Evolutionary conservation across 1,140 invertebrate genomes (phyloP), one percentile per base, ranked within the genome.

Genomic region (Drosophila pallidifrons): DNA sequence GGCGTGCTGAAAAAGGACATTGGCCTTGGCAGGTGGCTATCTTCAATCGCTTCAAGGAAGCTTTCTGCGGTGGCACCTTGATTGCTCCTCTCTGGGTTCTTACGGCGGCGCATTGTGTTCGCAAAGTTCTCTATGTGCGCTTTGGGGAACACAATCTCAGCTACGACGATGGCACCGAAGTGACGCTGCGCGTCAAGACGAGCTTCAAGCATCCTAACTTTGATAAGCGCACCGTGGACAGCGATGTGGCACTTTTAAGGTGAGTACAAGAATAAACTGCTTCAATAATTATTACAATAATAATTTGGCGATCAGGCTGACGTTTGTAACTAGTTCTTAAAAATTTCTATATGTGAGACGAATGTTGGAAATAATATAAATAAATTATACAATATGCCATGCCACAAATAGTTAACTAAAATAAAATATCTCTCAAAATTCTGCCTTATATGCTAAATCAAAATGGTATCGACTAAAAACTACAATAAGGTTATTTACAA

Each of bases 11-110:
- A 3, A 95, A 95, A 71, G 96, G 97, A 7, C 95, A 95, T 82
- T 99, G 98, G 98, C 97, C 97, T 0, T 99, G 98, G 98, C 96
- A 98, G 94, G 97, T 98, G 13, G 97, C 97, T 43, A 95, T 99
- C 13, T 93, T 98, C 25, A 98, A 98, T 92, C 94, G 95, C 88
- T 96, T 95, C 91, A 95, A 95, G 92, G 96, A 97, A 93, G 95
- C 96, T 38, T 98, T 98, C 91, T 99, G 98, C 88, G 98, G 97
- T 0, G 98, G 98, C 4, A 98, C 98, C 2, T 91, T 99, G 16
- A 95, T 99, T 41, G 95, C 96, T 0, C 95, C 96, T 0, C 93
- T 95, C 20, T 99, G 98, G 97, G 96, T 99, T 8, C 93, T 99
- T 20, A 99, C 98, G 1, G 98, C 98, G 0, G 97, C 97, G 1